phyloP scores from a whole-genome alignment of 2,888 invertebrate genomes.

The Arge pagana region DNA sequence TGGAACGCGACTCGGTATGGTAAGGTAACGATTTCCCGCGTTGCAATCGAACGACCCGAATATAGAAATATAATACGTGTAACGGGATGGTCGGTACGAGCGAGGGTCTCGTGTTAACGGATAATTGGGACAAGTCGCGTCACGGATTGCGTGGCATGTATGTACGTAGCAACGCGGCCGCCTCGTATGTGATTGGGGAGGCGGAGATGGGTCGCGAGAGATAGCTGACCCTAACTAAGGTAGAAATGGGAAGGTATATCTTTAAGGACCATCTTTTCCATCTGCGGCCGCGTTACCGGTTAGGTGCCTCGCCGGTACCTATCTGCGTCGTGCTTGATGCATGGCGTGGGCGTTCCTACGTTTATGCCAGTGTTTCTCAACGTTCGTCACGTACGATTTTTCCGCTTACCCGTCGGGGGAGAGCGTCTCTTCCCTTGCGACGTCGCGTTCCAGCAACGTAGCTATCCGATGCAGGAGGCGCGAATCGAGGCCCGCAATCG shows the following conservation, averaged over 20 bases:
- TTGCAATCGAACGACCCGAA: too few relatives aligned
- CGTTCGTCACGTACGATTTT: too few relatives aligned
- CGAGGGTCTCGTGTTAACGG: constrained; percentile 49
- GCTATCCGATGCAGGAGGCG: too few relatives aligned
- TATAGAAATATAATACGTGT: too few relatives aligned
- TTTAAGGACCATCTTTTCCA: constrained; percentile 56
- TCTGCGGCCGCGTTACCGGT: constrained; percentile 51
- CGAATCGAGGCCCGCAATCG: too few relatives aligned
- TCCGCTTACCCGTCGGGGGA: too few relatives aligned
- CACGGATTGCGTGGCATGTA: constrained; percentile 53
- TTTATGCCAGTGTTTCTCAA: constrained; percentile 55
- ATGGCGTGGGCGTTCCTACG: constrained; percentile 57
- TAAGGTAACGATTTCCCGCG: too few relatives aligned
- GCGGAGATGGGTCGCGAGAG: constrained; percentile 58
- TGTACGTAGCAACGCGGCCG: neutral
- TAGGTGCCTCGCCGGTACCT: constrained; percentile 33
- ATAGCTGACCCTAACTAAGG: constrained; percentile 57
- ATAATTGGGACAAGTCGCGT: constrained; percentile 55
- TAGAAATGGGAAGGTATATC: constrained; percentile 48
- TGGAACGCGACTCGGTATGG: too few relatives aligned
- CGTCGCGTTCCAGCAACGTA: too few relatives aligned
- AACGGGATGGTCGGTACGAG: too few relatives aligned
- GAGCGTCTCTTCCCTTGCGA: too few relatives aligned
- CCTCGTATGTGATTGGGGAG: constrained; percentile 55
- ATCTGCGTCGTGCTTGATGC: constrained; percentile 56